phyloP scores from a whole-genome alignment of 2,113 vertebrate species.

The Plecotus auritus region DNA sequence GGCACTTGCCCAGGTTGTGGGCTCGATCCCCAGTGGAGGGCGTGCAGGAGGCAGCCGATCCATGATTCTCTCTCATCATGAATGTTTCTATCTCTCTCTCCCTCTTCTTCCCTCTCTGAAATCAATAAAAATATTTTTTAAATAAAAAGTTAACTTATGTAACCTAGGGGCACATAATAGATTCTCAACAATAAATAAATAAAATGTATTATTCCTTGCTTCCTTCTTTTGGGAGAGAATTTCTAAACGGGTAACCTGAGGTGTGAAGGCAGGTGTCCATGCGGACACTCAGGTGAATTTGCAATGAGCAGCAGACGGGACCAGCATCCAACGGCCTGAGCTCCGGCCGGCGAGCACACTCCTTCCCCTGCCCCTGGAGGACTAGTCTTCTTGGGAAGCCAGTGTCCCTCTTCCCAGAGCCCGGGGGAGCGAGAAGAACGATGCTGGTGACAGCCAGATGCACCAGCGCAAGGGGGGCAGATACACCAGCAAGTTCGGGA shows the following conservation, averaged over 20 bases:
- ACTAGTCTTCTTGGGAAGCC: not conserved
- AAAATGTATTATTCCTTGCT: not conserved
- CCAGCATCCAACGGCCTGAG: not conserved
- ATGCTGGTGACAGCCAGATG: not conserved
- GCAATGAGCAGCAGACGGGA: not conserved
- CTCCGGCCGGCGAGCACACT: fast-evolving
- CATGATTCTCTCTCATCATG: too few relatives aligned
- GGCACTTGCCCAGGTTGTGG: too few relatives aligned
- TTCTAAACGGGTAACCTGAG: not conserved
- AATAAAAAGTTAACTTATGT: not conserved
- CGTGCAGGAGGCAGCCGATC: too few relatives aligned
- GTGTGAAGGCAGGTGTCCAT: not conserved
- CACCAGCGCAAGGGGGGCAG: not conserved
- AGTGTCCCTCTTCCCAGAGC: not conserved
- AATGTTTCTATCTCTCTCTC: too few relatives aligned
- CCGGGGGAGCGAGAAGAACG: not conserved
- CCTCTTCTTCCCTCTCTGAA: too few relatives aligned
- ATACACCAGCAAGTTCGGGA: too few relatives aligned
- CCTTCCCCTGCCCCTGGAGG: not conserved
- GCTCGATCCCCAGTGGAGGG: too few relatives aligned
- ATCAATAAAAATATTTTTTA: too few relatives aligned
- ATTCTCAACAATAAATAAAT: not conserved
- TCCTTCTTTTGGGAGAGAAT: not conserved
- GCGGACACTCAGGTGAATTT: not conserved
- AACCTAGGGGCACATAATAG: not conserved